Evolutionary conservation across 1,140 invertebrate species (phyloP), one percentile per base, ranked within the genome.

Genomic region (Drosophila parabipectinata): DNA sequence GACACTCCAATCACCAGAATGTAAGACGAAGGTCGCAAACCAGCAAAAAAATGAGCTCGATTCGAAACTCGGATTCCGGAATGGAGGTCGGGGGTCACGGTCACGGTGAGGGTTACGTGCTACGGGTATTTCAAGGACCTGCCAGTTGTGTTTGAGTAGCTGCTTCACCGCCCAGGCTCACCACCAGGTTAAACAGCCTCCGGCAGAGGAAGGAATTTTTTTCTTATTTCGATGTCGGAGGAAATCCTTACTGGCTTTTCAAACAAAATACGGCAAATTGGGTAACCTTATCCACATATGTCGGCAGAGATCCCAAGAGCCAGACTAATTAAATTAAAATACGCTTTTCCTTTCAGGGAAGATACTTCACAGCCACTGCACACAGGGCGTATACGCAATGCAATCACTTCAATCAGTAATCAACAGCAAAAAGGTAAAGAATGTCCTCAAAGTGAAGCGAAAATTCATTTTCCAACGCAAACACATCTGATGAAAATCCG

Each of bases 141-240:
- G 55, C 37, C 45, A 63, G 56, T 59, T 71, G 68, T 85, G 74
- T 81, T 81, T 87, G 77, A 85, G 82, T 87, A 78, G 64, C 63
- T 57, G 63, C 45, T 47, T 32, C 12, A 14, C 45, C 1, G 37
- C 26, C 64, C 53, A 39, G 24, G 55, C 47, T 59, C 60, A 37
- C 37, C n/a, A 30, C 59, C 55, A 56, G 60, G 58, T 76, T 76
- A 67, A 79, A 68, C 59, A 77, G 61, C 72, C 80, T 37, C 34
- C 26, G 52, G 54, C 75, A 67, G 67, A 67, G 39, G 44, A 52
- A 39, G 53, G 56, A 57, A 57, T 51, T 62, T 68, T 66, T 45
- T 44, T 44, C 18, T 21, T 15, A 7, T 47, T 47, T 10, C 18
- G 18, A 21, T 47, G 51, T 37, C 64, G 56, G 62, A 52, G 58